Conservation (phyloP, 2,888 invertebrate genomes). For the Hydraecia micacea region DNA sequence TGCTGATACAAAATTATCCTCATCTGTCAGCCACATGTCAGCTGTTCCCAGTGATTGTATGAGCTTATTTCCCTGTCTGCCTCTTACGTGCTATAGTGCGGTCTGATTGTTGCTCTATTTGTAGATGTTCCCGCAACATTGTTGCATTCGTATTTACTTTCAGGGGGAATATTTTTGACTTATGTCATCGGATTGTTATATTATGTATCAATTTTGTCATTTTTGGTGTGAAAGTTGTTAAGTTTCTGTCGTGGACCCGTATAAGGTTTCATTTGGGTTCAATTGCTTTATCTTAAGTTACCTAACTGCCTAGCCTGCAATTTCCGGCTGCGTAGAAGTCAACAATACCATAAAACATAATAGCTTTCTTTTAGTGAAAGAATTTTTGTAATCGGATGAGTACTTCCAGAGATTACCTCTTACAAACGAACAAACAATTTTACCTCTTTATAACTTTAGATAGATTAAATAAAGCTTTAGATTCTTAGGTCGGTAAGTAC, state of each 20-base stretch:
- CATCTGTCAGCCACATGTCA: conserved; percentile 34
- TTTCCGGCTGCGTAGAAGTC: not conserved
- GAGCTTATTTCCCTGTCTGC: conserved; percentile 47
- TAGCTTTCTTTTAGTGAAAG: not conserved
- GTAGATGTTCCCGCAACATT: conserved; percentile 44
- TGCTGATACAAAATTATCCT: conserved; percentile 36
- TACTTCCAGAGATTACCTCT: not conserved
- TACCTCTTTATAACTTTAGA: not conserved
- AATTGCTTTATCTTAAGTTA: not conserved
- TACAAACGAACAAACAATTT: not conserved
- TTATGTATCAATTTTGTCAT: not conserved
- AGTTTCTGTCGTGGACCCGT: not conserved
- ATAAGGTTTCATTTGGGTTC: not conserved
- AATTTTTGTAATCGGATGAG: not conserved
- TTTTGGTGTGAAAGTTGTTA: too few relatives aligned
- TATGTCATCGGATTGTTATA: not conserved
- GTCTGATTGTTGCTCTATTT: conserved; percentile 37
- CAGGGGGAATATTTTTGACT: conserved; percentile 29
- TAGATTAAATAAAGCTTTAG: too few relatives aligned
- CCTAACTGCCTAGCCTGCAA: not conserved
- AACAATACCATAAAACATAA: not conserved
- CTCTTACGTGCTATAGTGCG: conserved; percentile 40
- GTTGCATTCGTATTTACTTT: conserved; percentile 50
- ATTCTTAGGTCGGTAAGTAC: not conserved
- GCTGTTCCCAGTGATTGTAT: conserved; percentile 58